Percentiles rank a stretch among this genome's conserved stretches.
Conservation (phyloP, 2,888 invertebrate species). For the Xanthia icteritia region DNA sequence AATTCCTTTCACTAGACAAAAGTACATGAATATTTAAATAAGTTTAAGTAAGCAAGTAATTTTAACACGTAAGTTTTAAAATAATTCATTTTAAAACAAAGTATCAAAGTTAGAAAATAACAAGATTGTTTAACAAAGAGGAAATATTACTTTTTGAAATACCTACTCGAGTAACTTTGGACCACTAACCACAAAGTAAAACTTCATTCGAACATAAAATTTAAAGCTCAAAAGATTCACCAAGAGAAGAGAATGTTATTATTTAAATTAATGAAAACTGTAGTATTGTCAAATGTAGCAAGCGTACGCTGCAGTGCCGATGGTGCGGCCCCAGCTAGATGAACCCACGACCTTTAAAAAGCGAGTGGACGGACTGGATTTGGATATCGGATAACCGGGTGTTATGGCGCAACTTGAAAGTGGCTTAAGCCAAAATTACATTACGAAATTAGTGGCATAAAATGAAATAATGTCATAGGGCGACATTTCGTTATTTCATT, state of each 20-base stretch:
- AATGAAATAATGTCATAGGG: too few relatives aligned
- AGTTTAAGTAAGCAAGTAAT: neutral
- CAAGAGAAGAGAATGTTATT: neutral
- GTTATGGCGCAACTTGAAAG: neutral
- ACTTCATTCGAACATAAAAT: neutral
- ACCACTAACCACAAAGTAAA: slow-evolving; percentile 5
- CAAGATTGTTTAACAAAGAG: slow-evolving; percentile 19
- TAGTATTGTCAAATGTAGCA: neutral
- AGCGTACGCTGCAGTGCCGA: neutral
- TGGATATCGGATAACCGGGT: neutral
- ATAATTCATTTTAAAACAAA: slow-evolving; percentile 14
- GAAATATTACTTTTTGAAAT: slow-evolving; percentile 12
- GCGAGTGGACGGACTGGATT: neutral
- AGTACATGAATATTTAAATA: slow-evolving; percentile 6
- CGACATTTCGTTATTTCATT: too few relatives aligned
- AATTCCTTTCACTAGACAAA: neutral
- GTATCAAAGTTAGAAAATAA: slow-evolving; percentile 31
- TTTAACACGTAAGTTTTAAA: slow-evolving; percentile 11
- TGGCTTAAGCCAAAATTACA: too few relatives aligned
- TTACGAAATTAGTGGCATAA: too few relatives aligned
- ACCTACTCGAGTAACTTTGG: neutral
- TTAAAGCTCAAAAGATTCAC: neutral
- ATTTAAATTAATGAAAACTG: neutral
- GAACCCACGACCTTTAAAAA: neutral
- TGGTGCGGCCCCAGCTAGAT: neutral